Conservation (phyloP, 2,113 vertebrate genomes). For the Xenopus tropicalis region UCB_Xtro_10.0 CM004446.2:125217001-125217500, state of each 20-base stretch:
- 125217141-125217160: constrained; percentile 27
- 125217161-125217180: not conserved
- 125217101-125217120: not conserved
- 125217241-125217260: constrained; percentile 18
- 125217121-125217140: constrained; percentile 6
- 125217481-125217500: not conserved
- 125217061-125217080: not conserved
- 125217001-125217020: not conserved
- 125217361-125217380: not conserved
- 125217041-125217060: not conserved
- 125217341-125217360: not conserved
- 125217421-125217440: not conserved
- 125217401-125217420: not conserved
- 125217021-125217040: not conserved
- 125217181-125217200: constrained; percentile 4
- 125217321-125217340: not conserved
- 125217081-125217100: constrained; percentile 28
- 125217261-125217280: not conserved
- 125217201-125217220: not conserved
- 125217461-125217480: constrained; percentile 1
- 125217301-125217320: constrained; percentile 7
- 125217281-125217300: not conserved
- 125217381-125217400: constrained; percentile 8
- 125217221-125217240: not conserved
- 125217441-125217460: not conserved